These are phyloP conservation scores for Notodonta dromedarius DNA, from an alignment of 2,888 invertebrate species.

Conservation along the genomic window DNA sequence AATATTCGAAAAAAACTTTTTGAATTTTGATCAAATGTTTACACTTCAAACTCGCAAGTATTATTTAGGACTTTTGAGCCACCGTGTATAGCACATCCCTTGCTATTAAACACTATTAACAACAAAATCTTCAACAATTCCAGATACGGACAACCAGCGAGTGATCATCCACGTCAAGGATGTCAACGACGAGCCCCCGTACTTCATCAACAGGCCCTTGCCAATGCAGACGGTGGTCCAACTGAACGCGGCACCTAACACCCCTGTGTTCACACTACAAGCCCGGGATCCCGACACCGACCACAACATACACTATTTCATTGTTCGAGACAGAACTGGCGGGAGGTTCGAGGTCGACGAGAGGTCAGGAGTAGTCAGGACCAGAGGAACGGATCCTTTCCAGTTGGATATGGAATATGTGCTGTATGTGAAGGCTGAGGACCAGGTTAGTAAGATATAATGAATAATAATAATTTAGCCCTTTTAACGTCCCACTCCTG, in stretches of 20 bases:
- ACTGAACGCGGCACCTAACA: constrained; percentile 97
- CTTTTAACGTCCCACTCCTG: too few species aligned
- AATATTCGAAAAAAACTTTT: too few species aligned
- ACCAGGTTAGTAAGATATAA: constrained; percentile 88
- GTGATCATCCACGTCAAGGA: constrained; percentile 98
- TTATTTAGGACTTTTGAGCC: too few species aligned
- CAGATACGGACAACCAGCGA: constrained; percentile 97
- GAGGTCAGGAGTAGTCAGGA: constrained; percentile 95
- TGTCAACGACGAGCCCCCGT: constrained; percentile 98
- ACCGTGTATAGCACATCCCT: too few species aligned
- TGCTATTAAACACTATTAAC: too few species aligned
- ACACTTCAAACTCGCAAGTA: too few species aligned
- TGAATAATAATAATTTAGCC: too few species aligned
- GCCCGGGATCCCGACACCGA: constrained; percentile 98
- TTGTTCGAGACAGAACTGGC: constrained; percentile 94
- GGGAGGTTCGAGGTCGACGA: constrained; percentile 94
- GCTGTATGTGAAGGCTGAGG: constrained; percentile 97
- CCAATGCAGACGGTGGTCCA: constrained; percentile 99
- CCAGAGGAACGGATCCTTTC: constrained; percentile 95
- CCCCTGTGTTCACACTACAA: constrained; percentile 98
- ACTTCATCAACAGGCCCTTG: constrained; percentile 97
- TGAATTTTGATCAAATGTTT: too few species aligned
- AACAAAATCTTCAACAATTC: constrained; percentile 45
- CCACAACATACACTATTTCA: constrained; percentile 98
- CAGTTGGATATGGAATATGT: constrained; percentile 98